A percentile compares a stretch with the other conserved stretches of the same genome.
Evolutionary conservation across 2,797 vertebrate genomes (phyloP).

Genomic region (Carduelis carduelis): DNA sequence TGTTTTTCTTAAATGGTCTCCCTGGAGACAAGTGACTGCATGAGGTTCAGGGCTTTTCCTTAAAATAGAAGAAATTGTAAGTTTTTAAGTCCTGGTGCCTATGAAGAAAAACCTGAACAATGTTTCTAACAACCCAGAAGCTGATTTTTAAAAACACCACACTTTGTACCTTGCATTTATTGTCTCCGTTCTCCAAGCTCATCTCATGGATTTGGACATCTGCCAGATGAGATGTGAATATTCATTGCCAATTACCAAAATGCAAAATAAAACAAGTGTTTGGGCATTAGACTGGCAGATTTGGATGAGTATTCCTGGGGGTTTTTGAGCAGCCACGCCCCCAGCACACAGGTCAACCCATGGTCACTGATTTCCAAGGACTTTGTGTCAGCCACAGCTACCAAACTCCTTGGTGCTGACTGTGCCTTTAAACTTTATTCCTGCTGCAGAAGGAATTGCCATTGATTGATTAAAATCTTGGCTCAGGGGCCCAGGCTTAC

Average conservation of each 20-base stretch:
- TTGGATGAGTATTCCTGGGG: not conserved
- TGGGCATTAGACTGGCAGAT: not conserved
- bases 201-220: not conserved
- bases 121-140: not conserved
- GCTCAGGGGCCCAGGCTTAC: not conserved
- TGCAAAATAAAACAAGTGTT: not conserved
- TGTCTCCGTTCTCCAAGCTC: not conserved
- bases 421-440: not conserved
- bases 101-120: not conserved
- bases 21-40: constrained; percentile 19
- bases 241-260: not conserved
- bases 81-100: not conserved
- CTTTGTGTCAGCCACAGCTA: not conserved
- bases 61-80: constrained; percentile 11
- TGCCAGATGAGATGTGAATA: not conserved
- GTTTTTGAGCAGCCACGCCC: not conserved
- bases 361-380: not conserved
- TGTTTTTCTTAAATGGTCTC: constrained; percentile 43
- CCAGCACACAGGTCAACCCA: not conserved
- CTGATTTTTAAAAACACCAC: not conserved
- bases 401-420: not conserved
- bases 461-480: not conserved
- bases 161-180: not conserved
- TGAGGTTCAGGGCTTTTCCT: not conserved
- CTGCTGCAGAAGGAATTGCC: not conserved